Percentiles rank a stretch among this genome's conserved stretches.
phyloP scores from a whole-genome alignment of 2,113 vertebrate species.

The Delphinapterus leucas region DNA sequence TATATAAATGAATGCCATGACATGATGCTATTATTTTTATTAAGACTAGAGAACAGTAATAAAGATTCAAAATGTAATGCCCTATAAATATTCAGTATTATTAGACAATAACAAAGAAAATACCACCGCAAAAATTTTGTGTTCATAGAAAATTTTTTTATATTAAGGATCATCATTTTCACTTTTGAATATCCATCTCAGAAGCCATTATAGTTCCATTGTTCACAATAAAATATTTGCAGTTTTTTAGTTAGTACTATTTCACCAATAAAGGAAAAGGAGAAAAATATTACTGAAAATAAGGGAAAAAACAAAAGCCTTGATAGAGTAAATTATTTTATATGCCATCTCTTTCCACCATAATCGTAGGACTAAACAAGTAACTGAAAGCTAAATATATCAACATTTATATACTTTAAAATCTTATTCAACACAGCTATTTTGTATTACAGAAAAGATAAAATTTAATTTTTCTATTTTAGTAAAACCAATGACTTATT shows the following conservation, averaged over 20 bases:
- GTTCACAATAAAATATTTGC: constrained; percentile 10
- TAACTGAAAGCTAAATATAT: constrained; percentile 7
- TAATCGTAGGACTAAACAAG: neutral
- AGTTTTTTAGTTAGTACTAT: neutral
- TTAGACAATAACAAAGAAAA: constrained; percentile 51
- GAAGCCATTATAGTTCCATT: neutral
- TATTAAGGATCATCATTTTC: neutral
- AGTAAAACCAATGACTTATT: neutral
- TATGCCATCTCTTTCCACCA: neutral
- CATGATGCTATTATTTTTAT: neutral
- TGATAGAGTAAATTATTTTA: constrained; percentile 19
- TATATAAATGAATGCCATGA: neutral
- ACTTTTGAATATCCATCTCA: constrained; percentile 13
- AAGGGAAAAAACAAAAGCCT: neutral
- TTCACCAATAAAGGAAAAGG: neutral
- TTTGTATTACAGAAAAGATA: neutral
- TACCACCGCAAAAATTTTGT: neutral
- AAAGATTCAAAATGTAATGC: neutral
- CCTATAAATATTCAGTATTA: constrained; percentile 41
- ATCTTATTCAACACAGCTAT: neutral
- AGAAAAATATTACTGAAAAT: neutral
- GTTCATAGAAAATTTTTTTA: neutral
- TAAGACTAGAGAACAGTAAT: constrained; percentile 31
- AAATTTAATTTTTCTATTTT: neutral
- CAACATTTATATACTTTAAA: neutral